These are phyloP conservation scores for Microcebus tavaratra DNA, from an alignment of 2,113 vertebrate genomes.

Conservation along the genomic window DNA sequence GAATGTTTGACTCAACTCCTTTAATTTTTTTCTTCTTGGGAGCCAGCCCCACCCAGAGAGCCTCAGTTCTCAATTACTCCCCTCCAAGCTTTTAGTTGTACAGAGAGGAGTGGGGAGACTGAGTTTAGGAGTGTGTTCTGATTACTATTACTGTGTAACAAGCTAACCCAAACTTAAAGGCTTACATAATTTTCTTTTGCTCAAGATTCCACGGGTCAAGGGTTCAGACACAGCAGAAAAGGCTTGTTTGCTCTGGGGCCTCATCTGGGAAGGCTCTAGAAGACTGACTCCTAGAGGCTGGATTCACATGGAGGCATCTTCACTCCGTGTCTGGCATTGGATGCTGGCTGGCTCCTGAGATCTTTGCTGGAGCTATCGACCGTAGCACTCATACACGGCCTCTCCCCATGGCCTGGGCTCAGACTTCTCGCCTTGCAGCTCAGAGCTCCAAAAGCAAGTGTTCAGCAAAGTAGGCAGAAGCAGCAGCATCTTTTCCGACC, in stretches of 20 bases:
- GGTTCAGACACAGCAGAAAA: background rate
- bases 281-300: background rate
- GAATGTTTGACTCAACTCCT: background rate
- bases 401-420: background rate
- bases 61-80: background rate
- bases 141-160: background rate
- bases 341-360: background rate
- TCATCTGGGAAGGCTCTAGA: background rate
- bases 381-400: no score
- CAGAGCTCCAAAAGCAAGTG: background rate
- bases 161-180: background rate
- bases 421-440: background rate
- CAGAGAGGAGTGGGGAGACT: rapidly evolving
- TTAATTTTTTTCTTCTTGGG: background rate
- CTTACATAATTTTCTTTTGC: background rate
- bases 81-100: background rate
- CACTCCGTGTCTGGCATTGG: background rate
- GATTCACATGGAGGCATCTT: background rate
- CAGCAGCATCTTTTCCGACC: background rate
- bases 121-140: background rate
- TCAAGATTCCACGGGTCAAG: background rate
- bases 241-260: background rate
- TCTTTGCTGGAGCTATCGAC: rapidly evolving
- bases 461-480: background rate
- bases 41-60: background rate